These are phyloP conservation scores for Rhagophthalmus giganteus DNA, from an alignment of 2,888 invertebrate genomes.

Conservation along the genomic window DNA sequence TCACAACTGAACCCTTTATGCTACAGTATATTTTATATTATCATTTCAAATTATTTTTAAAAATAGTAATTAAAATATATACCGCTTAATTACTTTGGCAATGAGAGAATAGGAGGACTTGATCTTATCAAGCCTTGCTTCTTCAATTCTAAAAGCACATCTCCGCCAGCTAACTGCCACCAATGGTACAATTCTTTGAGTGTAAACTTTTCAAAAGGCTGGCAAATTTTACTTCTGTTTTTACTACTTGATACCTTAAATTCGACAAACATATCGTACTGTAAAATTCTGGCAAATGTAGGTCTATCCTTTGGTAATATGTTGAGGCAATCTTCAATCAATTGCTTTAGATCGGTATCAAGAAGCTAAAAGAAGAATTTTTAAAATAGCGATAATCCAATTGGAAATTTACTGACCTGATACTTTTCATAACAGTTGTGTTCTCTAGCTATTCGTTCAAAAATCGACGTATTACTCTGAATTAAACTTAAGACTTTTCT, in stretches of 20 bases:
- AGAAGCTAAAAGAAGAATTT: conserved; percentile 57
- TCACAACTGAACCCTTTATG: too few species aligned
- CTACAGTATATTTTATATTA: too few species aligned
- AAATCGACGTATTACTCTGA: conserved; percentile 62
- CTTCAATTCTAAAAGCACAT: conserved; percentile 86
- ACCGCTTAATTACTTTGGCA: conserved; percentile 81
- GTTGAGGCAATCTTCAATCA: conserved; percentile 74
- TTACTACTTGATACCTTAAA: conserved; percentile 41
- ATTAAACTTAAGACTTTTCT: conserved; percentile 74
- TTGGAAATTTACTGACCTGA: too few species aligned
- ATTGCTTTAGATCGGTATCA: conserved; percentile 61
- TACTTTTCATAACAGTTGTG: conserved; percentile 70
- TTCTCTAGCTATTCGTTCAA: conserved; percentile 77
- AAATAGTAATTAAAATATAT: too few species aligned
- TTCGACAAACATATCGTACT: conserved; percentile 59
- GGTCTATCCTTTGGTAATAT: conserved; percentile 67
- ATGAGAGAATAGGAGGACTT: conserved; percentile 77
- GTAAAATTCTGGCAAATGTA: conserved; percentile 64
- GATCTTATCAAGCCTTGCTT: conserved; percentile 89
- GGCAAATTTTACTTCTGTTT: conserved; percentile 47
- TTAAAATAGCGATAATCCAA: neutral
- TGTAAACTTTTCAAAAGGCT: conserved; percentile 53
- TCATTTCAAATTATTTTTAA: too few species aligned
- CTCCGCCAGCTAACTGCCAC: conserved; percentile 96
- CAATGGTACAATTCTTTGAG: conserved; percentile 88